A percentile compares a stretch with the other conserved stretches of the same genome.
Evolutionary conservation across 2,888 invertebrate species (phyloP).

Genomic region (Odontomyia ornata): DNA sequence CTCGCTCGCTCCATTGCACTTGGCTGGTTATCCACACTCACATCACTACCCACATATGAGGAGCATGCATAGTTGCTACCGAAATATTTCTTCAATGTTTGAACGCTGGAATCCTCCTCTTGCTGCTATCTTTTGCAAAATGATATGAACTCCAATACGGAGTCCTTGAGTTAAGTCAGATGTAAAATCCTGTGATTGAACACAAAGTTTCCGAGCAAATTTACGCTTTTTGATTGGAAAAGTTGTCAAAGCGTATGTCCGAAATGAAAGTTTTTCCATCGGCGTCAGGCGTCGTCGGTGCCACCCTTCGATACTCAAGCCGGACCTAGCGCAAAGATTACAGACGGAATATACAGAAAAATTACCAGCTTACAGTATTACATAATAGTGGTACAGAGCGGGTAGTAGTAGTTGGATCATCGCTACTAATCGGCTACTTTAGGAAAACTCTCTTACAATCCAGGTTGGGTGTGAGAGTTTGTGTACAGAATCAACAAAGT

Average conservation of each 20-base stretch:
- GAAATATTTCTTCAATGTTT: too few species aligned
- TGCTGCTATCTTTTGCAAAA: too few species aligned
- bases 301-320: too few species aligned
- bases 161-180: conserved; percentile 8
- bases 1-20: too few species aligned
- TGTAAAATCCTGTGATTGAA: conserved; percentile 31
- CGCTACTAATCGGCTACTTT: not conserved
- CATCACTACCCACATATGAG: too few species aligned
- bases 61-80: too few species aligned
- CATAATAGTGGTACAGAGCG: not conserved
- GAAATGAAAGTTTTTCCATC: conserved; percentile 12
- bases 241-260: conserved; percentile 33
- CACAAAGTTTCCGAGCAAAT: conserved; percentile 9
- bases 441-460: not conserved
- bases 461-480: not conserved
- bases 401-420: not conserved
- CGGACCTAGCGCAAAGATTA: too few species aligned
- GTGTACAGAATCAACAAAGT: not conserved
- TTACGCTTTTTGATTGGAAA: conserved; percentile 36
- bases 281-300: too few species aligned
- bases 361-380: not conserved
- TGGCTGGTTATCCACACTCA: too few species aligned
- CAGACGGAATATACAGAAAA: not conserved
- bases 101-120: too few species aligned
- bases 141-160: too few species aligned